Percentiles rank a stretch among this genome's conserved stretches.
Evolutionary conservation across 2,797 vertebrate genomes (phyloP).

Genomic region (Toxotes lorentzi): DNA sequence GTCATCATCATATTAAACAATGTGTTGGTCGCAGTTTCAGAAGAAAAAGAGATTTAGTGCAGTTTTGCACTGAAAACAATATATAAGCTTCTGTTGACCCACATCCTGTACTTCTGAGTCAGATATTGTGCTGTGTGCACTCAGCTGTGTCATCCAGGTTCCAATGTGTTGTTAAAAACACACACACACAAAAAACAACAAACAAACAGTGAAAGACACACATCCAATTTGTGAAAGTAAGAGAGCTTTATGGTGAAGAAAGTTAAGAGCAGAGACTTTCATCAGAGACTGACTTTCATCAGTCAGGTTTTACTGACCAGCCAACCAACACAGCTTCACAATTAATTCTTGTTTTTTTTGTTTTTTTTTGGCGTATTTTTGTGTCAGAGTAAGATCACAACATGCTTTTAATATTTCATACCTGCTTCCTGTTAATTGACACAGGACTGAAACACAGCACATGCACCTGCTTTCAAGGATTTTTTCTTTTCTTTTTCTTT

Average conservation of each 20-base stretch:
- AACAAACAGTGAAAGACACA: neutral
- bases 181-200: neutral
- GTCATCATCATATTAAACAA: neutral
- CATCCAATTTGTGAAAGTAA: slow-evolving; percentile 17
- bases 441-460: neutral
- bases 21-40: neutral
- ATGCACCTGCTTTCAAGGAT: neutral
- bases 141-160: slow-evolving; percentile 12
- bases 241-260: slow-evolving; percentile 1
- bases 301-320: slow-evolving; percentile 1
- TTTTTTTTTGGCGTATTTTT: neutral
- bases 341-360: neutral
- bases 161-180: neutral
- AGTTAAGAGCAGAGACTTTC: neutral
- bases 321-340: slow-evolving; percentile 8
- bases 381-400: slow-evolving; percentile 2
- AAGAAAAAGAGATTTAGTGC: neutral
- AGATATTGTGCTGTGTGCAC: neutral
- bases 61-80: neutral
- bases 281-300: slow-evolving; percentile 8
- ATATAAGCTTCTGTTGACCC: neutral
- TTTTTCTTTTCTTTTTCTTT: too few relatives aligned
- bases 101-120: neutral
- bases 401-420: slow-evolving; percentile 16
- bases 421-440: slow-evolving; percentile 1